Evolutionary conservation across 2,797 vertebrate genomes (phyloP), one percentile per base, ranked within the genome.

Genomic region (Ptychobarbus kaznakovi): DNA sequence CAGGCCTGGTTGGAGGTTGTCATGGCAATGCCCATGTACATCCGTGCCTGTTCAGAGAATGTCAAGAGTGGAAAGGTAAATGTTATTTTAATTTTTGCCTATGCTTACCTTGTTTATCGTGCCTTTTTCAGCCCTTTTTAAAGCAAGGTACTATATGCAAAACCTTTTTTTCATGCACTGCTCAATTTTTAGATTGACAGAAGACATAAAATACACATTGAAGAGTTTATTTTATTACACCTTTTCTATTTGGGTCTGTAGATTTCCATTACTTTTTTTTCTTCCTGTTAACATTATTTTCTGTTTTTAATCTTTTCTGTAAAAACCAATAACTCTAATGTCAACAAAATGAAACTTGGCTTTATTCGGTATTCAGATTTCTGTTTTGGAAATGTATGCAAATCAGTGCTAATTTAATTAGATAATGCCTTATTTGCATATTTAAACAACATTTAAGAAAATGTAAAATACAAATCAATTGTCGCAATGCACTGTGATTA

Each of bases 1-100:
- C 96, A 95, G 91, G 95, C 96, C 89, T 97, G 96, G 96, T 94
- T 97, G 90, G 96, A 97, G 91, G 95, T 97, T 87, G 96, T 96
- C 92, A 96, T 97, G 96, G 96, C 96, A 66, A 96, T 97, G 96
- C 95, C 96, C 88, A 97, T 96, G 96, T 97, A 97, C 77, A 91
- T 93, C 75, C 94, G 95, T 28, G 94, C 96, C 81, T 97, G 96
- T 81, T 92, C 95, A 0, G 96, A 97, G 91, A 97, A 97, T 35
- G 92, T 97, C 89, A 97, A 96, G 91, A 97, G 96, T 35, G 96
- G 96, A 58, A 97, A 97, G 96, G 96, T 97, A 28, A 32, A 53
- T 22, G 49, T 1, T 40, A 6, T 7, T 40, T 32, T 28, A 28
- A 1, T 28, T 28, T 32, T 32, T 32, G 56, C 5, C 44, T 15